A percentile compares a stretch with the other conserved stretches of the same genome.
These are phyloP conservation scores for Passer domesticus DNA, from an alignment of 2,113 vertebrate genomes.

Conservation along the genomic window DNA sequence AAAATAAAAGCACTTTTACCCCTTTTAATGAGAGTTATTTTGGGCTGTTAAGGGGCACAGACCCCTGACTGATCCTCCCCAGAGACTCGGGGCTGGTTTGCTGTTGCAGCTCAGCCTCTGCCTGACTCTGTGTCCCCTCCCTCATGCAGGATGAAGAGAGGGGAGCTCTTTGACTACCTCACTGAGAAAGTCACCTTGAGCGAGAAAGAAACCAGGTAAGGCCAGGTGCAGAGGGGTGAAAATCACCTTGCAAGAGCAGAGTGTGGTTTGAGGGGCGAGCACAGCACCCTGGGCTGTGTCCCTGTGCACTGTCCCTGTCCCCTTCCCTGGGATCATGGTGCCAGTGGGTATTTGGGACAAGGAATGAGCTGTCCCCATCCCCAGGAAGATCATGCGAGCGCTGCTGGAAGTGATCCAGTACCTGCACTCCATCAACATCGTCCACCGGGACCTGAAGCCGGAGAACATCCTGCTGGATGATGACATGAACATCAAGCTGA, in stretches of 20 bases:
- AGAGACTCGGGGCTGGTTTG: neutral
- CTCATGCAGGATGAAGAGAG: slow-evolving; percentile 86
- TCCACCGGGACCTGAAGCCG: slow-evolving; percentile 95
- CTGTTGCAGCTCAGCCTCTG: neutral
- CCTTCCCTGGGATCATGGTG: fast-evolving
- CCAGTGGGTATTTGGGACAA: fast-evolving
- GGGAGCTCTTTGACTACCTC: slow-evolving; percentile 98
- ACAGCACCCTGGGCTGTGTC: neutral
- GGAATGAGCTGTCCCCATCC: neutral
- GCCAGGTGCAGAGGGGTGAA: neutral
- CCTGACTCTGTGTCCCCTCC: neutral
- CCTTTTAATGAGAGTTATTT: neutral
- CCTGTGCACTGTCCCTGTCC: neutral
- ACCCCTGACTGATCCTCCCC: neutral
- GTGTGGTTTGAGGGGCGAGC: fast-evolving
- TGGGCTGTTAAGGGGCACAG: neutral
- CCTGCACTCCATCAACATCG: slow-evolving; percentile 89
- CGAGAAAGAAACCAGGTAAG: slow-evolving; percentile 95
- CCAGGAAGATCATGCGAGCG: slow-evolving; percentile 92
- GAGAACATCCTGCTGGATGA: slow-evolving; percentile 97
- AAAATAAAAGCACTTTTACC: neutral
- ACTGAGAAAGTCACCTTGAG: slow-evolving; percentile 95
- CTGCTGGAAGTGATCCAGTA: slow-evolving; percentile 90
- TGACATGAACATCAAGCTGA: slow-evolving; percentile 95
- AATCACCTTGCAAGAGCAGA: neutral